phyloP scores from a whole-genome alignment of 2,797 vertebrate genomes.

The Discoglossus pictus region DNA sequence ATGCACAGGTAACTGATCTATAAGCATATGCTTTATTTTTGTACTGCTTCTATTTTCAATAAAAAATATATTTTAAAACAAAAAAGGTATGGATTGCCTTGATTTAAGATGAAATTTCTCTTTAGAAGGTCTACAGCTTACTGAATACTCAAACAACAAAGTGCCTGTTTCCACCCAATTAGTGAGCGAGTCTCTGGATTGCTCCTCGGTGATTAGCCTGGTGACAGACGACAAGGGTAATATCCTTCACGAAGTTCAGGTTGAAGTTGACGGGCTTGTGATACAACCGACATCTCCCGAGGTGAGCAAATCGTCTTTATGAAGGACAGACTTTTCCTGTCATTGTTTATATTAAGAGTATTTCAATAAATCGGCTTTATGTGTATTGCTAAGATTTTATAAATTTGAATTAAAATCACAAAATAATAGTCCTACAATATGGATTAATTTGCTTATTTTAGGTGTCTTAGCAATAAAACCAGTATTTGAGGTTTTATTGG shows the following conservation, averaged over 20 bases:
- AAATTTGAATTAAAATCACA: too few relatives aligned
- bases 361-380: too few relatives aligned
- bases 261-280: conserved; percentile 84
- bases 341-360: too few relatives aligned
- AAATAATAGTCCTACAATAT: too few relatives aligned
- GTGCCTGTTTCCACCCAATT: conserved; percentile 31
- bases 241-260: conserved; percentile 85
- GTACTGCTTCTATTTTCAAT: too few relatives aligned
- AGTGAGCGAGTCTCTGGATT: conserved; percentile 60
- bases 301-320: conserved; percentile 53
- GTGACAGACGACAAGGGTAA: conserved; percentile 86
- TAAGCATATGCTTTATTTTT: too few relatives aligned
- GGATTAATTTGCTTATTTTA: too few relatives aligned
- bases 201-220: conserved; percentile 81
- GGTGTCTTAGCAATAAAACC: too few relatives aligned
- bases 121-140: background rate
- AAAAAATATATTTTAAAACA: too few relatives aligned
- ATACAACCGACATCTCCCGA: conserved; percentile 67
- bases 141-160: background rate
- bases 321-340: background rate
- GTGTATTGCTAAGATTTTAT: too few relatives aligned
- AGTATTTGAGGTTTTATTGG: too few relatives aligned
- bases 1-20: too few relatives aligned
- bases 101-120: background rate
- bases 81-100: background rate